phyloP scores from a whole-genome alignment of 2,888 invertebrate genomes.

The Epiblema foenella region DNA sequence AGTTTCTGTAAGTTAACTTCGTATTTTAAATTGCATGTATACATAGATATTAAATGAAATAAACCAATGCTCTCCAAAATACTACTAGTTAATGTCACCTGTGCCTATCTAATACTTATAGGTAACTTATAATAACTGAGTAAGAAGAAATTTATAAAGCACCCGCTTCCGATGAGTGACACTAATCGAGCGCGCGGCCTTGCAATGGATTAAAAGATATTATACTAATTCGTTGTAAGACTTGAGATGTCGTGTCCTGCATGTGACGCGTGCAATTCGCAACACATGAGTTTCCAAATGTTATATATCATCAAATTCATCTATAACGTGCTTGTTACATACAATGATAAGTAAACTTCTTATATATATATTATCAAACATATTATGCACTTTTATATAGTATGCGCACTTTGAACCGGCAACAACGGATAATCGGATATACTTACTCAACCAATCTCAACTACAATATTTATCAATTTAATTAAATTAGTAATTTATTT shows the following conservation, averaged over 20 bases:
- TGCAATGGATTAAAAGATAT: slow-evolving; percentile 61
- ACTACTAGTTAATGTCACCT: neutral
- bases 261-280: slow-evolving; percentile 13
- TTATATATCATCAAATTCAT: neutral
- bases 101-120: neutral
- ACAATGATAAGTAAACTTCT: neutral
- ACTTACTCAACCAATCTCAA: too few relatives aligned
- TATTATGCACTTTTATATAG: too few relatives aligned
- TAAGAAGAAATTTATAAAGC: slow-evolving; percentile 1
- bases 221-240: slow-evolving; percentile 59
- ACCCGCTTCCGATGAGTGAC: neutral
- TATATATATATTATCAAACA: neutral
- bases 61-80: neutral
- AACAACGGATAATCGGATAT: too few relatives aligned
- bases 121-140: neutral
- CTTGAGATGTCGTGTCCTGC: slow-evolving; percentile 36
- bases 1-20: slow-evolving; percentile 73
- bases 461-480: too few relatives aligned
- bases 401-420: too few relatives aligned
- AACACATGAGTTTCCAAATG: neutral
- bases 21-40: neutral
- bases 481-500: too few relatives aligned
- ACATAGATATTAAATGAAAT: neutral
- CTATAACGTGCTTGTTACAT: neutral
- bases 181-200: slow-evolving; percentile 54